These are phyloP conservation scores for Andricus curvator DNA, from an alignment of 2,888 invertebrate species.

Conservation along the genomic window DNA sequence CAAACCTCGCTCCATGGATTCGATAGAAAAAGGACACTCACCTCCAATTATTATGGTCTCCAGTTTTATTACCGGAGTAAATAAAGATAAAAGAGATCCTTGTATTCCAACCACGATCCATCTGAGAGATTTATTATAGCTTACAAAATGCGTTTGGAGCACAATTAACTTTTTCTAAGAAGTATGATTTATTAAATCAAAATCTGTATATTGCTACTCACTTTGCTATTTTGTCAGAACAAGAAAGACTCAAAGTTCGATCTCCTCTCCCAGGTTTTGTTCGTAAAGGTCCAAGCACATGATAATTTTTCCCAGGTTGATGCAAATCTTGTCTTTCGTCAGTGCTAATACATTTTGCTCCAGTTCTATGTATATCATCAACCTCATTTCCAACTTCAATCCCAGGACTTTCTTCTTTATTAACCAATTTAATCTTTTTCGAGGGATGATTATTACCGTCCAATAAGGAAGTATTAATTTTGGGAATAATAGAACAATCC, in stretches of 20 bases:
- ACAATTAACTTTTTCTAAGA: too few relatives aligned
- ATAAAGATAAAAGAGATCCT: slow-evolving; percentile 87
- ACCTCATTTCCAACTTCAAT: slow-evolving; percentile 47
- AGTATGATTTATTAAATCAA: neutral
- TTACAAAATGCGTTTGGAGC: too few relatives aligned
- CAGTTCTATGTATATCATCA: slow-evolving; percentile 85
- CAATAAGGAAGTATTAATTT: slow-evolving; percentile 68
- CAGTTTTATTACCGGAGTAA: slow-evolving; percentile 86
- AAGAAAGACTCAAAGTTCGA: slow-evolving; percentile 92
- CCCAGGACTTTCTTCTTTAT: slow-evolving; percentile 62
- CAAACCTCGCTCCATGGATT: slow-evolving; percentile 81
- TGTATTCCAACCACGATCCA: slow-evolving; percentile 94
- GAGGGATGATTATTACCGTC: slow-evolving; percentile 37
- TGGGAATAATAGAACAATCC: slow-evolving; percentile 92
- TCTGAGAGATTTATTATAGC: slow-evolving; percentile 72
- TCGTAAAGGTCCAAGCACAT: slow-evolving; percentile 85
- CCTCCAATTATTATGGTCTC: slow-evolving; percentile 86
- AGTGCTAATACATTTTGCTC: slow-evolving; percentile 89
- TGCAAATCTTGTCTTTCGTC: slow-evolving; percentile 82
- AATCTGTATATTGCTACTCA: slow-evolving; percentile 50
- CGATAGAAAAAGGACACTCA: slow-evolving; percentile 82
- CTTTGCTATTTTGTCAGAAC: slow-evolving; percentile 94
- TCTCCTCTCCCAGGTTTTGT: slow-evolving; percentile 96
- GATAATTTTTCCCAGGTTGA: slow-evolving; percentile 82
- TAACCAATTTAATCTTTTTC: slow-evolving; percentile 67